Evolutionary conservation across 2,113 vertebrate genomes (phyloP).

Genomic region (Numida meleagris): DNA sequence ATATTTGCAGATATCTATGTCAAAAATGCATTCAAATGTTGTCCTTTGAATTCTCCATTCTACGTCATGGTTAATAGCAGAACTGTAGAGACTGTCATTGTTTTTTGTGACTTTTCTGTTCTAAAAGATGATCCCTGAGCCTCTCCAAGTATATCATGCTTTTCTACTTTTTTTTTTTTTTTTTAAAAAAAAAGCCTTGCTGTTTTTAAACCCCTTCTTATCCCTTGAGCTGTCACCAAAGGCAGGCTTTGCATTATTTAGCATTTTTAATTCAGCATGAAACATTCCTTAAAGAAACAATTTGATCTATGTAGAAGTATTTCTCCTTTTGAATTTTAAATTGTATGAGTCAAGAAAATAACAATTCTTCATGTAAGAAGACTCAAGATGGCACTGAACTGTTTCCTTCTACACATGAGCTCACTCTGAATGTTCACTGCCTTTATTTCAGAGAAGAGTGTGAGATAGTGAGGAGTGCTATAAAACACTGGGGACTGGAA

Average conservation of each 20-base stretch:
- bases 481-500: slow-evolving; percentile 40
- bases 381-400: background rate
- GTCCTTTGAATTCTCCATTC: background rate
- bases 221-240: background rate
- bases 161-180: background rate
- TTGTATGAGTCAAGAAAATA: background rate
- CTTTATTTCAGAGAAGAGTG: slow-evolving; percentile 22
- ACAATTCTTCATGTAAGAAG: background rate
- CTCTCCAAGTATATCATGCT: background rate
- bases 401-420: background rate
- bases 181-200: background rate
- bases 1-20: background rate
- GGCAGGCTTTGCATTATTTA: background rate
- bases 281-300: background rate
- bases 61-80: background rate
- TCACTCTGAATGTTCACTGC: slow-evolving; percentile 42
- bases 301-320: background rate
- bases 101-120: background rate
- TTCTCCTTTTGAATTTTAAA: background rate
- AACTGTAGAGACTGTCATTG: background rate
- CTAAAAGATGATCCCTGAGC: background rate
- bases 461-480: background rate
- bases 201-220: background rate
- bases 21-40: background rate
- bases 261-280: background rate